Evolutionary conservation across 2,888 invertebrate species (phyloP).

Genomic region (Drosophila pegasa): DNA sequence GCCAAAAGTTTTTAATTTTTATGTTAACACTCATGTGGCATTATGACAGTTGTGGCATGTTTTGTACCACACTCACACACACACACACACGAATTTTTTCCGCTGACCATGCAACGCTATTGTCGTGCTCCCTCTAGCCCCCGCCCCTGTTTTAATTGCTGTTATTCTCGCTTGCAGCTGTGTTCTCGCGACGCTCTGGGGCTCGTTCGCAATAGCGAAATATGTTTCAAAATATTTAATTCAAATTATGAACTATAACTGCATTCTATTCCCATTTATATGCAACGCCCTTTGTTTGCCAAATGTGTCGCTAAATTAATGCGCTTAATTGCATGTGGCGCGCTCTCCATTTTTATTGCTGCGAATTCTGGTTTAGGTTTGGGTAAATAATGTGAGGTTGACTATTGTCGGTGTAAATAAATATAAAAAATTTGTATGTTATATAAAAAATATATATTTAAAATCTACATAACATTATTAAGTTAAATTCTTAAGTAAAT

Average conservation of each 20-base stretch:
- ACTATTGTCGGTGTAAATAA: neutral
- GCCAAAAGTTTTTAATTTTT: conserved; percentile 58
- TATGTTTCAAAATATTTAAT: conserved; percentile 17
- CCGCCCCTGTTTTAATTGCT: conserved; percentile 8
- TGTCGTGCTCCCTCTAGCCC: neutral
- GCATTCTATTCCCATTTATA: conserved; percentile 9
- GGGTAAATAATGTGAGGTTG: neutral
- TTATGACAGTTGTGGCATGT: conserved; percentile 41
- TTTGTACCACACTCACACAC: conserved; percentile 12
- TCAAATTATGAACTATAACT: conserved; percentile 27
- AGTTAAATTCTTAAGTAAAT: too few species aligned
- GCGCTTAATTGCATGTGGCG: neutral
- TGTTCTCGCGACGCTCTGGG: conserved; percentile 29
- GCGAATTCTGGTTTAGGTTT: too few species aligned
- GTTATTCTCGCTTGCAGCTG: conserved; percentile 22
- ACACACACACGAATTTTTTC: conserved; percentile 7
- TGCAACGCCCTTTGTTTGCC: conserved; percentile 1
- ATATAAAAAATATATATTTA: too few species aligned
- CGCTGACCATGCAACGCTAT: conserved; percentile 18
- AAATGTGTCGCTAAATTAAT: neutral
- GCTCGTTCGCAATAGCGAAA: conserved; percentile 20
- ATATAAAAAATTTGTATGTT: too few species aligned
- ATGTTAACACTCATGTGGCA: conserved; percentile 52
- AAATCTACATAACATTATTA: too few species aligned
- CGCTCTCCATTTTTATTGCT: neutral